Evolutionary conservation across 1,140 invertebrate genomes (phyloP).

Genomic region (Bombus affinis): DNA sequence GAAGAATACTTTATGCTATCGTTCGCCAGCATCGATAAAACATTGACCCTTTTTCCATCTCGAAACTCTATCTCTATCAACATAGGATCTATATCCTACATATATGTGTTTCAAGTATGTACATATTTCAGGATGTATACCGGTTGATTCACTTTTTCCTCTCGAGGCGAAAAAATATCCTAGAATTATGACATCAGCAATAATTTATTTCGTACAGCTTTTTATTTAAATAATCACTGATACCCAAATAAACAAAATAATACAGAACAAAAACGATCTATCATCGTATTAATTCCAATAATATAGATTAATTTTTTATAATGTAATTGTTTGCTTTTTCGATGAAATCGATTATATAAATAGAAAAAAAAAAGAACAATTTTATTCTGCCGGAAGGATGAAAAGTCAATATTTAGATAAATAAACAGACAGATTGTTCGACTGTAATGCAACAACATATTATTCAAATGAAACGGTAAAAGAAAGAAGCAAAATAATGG

Average conservation of each 20-base stretch:
- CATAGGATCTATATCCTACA: slow-evolving; percentile 14
- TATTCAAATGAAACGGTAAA: too few relatives aligned
- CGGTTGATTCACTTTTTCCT: background rate
- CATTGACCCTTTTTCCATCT: slow-evolving; percentile 36
- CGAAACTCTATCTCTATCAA: slow-evolving; percentile 33
- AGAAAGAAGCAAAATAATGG: too few relatives aligned
- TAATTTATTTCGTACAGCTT: background rate
- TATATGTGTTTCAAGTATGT: background rate
- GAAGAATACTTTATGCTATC: slow-evolving; percentile 20
- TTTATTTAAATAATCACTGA: background rate
- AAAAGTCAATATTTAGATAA: too few relatives aligned
- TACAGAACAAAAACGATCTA: background rate
- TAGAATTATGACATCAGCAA: background rate
- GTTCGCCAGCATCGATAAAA: slow-evolving; percentile 32
- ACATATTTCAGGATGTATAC: slow-evolving; percentile 11
- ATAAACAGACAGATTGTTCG: too few relatives aligned
- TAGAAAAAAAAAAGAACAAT: too few relatives aligned
- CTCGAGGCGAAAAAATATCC: background rate
- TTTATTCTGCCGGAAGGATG: too few relatives aligned
- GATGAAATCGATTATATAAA: too few relatives aligned
- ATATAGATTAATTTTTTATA: too few relatives aligned
- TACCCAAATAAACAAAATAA: background rate
- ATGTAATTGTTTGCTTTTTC: too few relatives aligned
- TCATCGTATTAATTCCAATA: too few relatives aligned
- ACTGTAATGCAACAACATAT: too few relatives aligned